Base-by-base conservation (phyloP, 2,797 vertebrate species). In the Apodemus agrarius region DNA sequence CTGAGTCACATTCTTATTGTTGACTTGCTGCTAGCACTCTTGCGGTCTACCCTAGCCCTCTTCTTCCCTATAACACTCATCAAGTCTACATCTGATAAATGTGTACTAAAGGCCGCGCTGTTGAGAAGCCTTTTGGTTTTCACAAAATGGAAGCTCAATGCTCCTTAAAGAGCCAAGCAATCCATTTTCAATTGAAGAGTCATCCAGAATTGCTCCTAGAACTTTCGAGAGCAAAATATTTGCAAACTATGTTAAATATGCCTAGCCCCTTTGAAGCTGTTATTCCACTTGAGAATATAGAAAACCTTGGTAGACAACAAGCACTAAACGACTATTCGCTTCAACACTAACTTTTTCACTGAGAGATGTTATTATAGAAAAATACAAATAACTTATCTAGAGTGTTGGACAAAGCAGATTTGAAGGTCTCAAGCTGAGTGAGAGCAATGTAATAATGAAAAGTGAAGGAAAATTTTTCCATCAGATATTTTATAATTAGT, bases 151-250 rank as follows among this genome's bases (percentile, higher is more conserved):
- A 11, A 21, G 19, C 3, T 76, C 83, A 88, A 24, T 31, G 26
- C 22, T 12, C 65, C 90, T 29, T 83, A 57, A 92, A 83, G 49
- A 61, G 59, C 86, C 75, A 92, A 26, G 34, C 67, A 90, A 82
- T 95, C 34, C 63, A 1, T 74, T 95, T 93, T 63, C 67, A 82
- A 8, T 24, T 72, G 43, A 96, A 93, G 83, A 85, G 37, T 76
- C 67, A 96, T 89, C 57, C 65, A 82, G 63, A 93, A 12, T 82
- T 88, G 9, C 16, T 88, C 37, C 37, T 85, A 34, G 46, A 91
- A 96, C 13, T 89, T 69, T 49, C 91, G 89, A 94, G 22, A 79
- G 75, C 63, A 88, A 97, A 89, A 81, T n/a, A 92, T 85, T 89
- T 95, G 49, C 75, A 37, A 7, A 63, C 46, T 86, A 21, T 52